Percentiles rank a stretch among this genome's conserved stretches.
Conservation (phyloP, 2,888 invertebrate genomes). For the Gastrophysa polygoni region DNA sequence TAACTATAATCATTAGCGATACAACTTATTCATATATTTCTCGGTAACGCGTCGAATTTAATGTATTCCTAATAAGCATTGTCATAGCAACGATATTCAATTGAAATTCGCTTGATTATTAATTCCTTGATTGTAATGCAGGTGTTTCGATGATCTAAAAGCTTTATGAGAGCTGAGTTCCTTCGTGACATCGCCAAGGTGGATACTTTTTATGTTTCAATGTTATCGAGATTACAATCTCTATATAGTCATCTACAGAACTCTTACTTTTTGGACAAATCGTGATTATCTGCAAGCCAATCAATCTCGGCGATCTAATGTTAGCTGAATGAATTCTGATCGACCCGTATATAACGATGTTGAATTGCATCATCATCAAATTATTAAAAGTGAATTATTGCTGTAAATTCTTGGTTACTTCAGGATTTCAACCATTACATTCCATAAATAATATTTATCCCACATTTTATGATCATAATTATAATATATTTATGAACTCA, state of each 20-base stretch:
- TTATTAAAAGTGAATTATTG: no score
- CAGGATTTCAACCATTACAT: no score
- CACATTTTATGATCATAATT: no score
- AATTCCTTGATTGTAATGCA: conserved; percentile 33
- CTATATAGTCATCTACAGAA: conserved; percentile 25
- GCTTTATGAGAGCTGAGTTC: conserved; percentile 38
- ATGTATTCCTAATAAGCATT: conserved; percentile 28
- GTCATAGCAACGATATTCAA: conserved; percentile 26
- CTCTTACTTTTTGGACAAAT: conserved; percentile 45
- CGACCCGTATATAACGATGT: background rate
- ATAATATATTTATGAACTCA: no score
- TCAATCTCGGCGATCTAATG: conserved; percentile 29
- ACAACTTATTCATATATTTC: conserved; percentile 20
- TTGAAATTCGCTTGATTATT: conserved; percentile 30
- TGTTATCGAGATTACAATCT: conserved; percentile 39
- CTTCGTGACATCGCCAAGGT: conserved; percentile 49
- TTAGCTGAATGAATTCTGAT: conserved; percentile 29
- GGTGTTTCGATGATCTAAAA: conserved; percentile 41
- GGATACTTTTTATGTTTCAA: conserved; percentile 42
- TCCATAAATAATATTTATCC: conserved; percentile 6
- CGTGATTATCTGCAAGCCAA: conserved; percentile 31
- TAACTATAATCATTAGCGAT: conserved; percentile 23
- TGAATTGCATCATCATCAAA: conserved; percentile 32
- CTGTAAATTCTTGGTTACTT: no score
- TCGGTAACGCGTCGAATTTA: conserved; percentile 5